phyloP scores from a whole-genome alignment of 2,113 vertebrate species.

The Oreocharis arfaki region DNA sequence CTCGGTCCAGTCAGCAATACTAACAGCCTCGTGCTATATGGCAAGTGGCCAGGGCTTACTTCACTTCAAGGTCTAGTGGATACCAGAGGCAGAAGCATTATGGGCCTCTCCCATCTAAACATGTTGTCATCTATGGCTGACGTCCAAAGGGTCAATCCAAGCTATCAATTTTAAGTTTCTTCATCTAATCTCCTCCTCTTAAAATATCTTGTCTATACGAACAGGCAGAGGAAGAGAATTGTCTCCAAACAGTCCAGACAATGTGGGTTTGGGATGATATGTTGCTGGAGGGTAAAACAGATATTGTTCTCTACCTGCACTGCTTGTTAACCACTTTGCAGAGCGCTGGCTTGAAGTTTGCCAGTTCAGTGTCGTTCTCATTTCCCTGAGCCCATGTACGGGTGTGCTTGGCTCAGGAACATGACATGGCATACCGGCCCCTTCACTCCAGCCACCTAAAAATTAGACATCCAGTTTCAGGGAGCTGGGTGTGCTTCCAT shows the following conservation, averaged over 20 bases:
- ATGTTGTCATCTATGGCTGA: background rate
- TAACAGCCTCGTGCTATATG: background rate
- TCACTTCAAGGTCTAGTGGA: background rate
- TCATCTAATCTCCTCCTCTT: background rate
- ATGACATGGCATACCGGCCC: background rate
- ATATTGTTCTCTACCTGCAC: rapidly evolving
- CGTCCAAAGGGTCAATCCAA: background rate
- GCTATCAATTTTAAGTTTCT: background rate
- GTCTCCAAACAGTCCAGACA: background rate
- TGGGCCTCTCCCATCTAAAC: background rate
- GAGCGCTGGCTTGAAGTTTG: background rate
- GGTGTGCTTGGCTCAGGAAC: background rate
- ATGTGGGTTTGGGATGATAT: background rate
- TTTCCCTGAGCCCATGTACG: background rate
- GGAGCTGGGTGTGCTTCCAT: background rate
- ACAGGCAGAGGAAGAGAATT: background rate
- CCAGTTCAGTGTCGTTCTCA: background rate
- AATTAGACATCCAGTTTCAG: background rate
- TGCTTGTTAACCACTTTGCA: background rate
- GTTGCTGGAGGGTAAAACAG: background rate
- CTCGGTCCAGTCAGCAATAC: background rate
- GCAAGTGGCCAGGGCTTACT: background rate
- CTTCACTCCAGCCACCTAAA: background rate
- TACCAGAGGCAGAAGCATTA: background rate
- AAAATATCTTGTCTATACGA: background rate